A percentile compares a stretch with the other conserved stretches of the same genome.
Conservation (phyloP, 2,888 invertebrate genomes). For the Leucania comma region DNA sequence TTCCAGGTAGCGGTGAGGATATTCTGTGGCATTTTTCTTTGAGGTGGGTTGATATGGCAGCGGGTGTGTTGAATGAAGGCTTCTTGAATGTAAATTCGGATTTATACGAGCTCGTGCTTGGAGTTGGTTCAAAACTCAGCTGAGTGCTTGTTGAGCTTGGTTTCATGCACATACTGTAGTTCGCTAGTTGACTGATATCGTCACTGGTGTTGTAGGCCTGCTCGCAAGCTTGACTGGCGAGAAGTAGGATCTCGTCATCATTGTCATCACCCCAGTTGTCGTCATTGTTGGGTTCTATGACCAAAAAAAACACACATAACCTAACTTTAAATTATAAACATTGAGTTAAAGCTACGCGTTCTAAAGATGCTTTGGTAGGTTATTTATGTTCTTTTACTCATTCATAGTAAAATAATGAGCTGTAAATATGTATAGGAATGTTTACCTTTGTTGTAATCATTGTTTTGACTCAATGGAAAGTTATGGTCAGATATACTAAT, state of each 20-base stretch:
- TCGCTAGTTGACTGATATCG: constrained; percentile 72
- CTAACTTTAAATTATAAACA: constrained; percentile 18
- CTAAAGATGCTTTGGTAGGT: background rate
- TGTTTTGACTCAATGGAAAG: constrained; percentile 86
- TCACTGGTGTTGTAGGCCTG: constrained; percentile 76
- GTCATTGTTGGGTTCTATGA: constrained; percentile 65
- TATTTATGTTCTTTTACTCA: background rate
- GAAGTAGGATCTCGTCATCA: constrained; percentile 86
- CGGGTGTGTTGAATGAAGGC: constrained; percentile 72
- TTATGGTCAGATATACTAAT: constrained; percentile 85
- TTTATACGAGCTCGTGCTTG: constrained; percentile 81
- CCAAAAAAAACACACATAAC: constrained; percentile 34
- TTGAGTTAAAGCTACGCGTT: background rate
- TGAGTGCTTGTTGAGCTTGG: constrained; percentile 85
- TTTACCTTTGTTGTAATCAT: constrained; percentile 76
- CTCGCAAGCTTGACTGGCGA: constrained; percentile 88
- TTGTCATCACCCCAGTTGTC: constrained; percentile 87
- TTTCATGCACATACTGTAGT: constrained; percentile 84
- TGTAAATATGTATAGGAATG: background rate
- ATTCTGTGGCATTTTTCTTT: constrained; percentile 82
- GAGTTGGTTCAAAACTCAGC: constrained; percentile 66
- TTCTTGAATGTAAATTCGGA: constrained; percentile 80
- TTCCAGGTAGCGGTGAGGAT: constrained; percentile 84
- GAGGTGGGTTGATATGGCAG: constrained; percentile 75
- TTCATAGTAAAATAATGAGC: background rate